phyloP scores from a whole-genome alignment of 2,113 vertebrate species.

The Pungitius pungitius region DNA sequence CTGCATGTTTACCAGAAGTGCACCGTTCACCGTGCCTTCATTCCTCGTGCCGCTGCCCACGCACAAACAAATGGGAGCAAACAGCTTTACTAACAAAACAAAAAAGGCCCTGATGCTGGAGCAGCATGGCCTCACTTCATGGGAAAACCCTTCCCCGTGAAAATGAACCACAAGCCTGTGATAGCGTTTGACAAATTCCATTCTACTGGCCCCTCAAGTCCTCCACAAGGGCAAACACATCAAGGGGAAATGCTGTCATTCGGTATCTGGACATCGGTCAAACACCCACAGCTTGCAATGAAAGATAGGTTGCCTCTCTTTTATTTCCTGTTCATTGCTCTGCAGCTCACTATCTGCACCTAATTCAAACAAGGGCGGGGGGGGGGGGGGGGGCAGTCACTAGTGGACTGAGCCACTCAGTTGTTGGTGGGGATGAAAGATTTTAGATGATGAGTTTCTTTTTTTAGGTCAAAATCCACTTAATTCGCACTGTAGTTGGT shows the following conservation, averaged over 20 bases:
- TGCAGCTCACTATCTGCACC: conserved; percentile 26
- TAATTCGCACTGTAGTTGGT: not conserved
- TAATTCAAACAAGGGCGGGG: conserved; percentile 30
- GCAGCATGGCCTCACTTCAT: conserved; percentile 16
- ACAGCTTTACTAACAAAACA: conserved; percentile 26
- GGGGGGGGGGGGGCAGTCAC: conserved; percentile 1
- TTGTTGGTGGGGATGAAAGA: not conserved
- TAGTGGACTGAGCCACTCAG: conserved; percentile 6
- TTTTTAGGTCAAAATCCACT: no score
- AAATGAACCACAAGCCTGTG: conserved; percentile 1
- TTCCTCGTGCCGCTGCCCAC: not conserved
- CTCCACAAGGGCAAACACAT: not conserved
- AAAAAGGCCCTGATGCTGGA: not conserved
- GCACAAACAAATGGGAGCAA: conserved; percentile 18
- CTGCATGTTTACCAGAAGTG: not conserved
- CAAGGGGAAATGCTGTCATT: conserved; percentile 21
- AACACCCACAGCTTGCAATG: conserved; percentile 15
- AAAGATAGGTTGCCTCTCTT: conserved; percentile 25
- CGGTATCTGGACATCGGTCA: conserved; percentile 7
- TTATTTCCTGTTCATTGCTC: conserved; percentile 35
- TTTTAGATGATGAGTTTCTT: not conserved
- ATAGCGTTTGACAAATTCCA: conserved; percentile 11
- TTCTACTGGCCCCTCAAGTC: not conserved
- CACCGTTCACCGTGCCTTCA: conserved; percentile 8
- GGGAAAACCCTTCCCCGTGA: not conserved